These are phyloP conservation scores for Tuberolachnus salignus DNA, from an alignment of 2,888 invertebrate genomes.

Conservation along the genomic window DNA sequence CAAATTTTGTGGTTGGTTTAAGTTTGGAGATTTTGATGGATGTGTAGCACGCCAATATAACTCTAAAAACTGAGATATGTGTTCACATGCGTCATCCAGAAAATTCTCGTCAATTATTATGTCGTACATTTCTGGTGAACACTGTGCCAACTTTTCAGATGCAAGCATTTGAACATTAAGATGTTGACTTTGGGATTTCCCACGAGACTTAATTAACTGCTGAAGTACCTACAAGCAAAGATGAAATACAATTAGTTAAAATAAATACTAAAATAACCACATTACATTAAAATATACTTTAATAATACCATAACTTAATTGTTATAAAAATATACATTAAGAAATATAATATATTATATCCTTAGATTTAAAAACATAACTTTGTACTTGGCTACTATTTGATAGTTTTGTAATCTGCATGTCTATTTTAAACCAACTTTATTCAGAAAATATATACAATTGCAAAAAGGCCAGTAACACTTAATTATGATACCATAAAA, in stretches of 20 bases:
- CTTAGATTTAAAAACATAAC: too few species aligned
- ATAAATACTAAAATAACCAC: too few species aligned
- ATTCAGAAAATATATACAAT: too few species aligned
- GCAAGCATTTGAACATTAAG: conserved; percentile 99
- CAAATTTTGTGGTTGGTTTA: conserved; percentile 24
- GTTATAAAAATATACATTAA: too few species aligned
- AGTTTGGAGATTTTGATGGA: conserved; percentile 74
- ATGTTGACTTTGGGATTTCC: conserved; percentile 97
- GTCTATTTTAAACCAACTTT: too few species aligned
- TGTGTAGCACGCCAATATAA: conserved; percentile 98
- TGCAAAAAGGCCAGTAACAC: too few species aligned
- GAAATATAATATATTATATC: too few species aligned
- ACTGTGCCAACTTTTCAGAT: conserved; percentile 97
- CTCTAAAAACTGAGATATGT: conserved; percentile 97
- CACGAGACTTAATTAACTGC: conserved; percentile 96
- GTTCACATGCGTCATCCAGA: conserved; percentile 98
- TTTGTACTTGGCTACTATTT: too few species aligned
- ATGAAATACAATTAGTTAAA: too few species aligned
- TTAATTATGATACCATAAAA: too few species aligned
- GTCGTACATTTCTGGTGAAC: conserved; percentile 98
- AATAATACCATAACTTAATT: too few species aligned
- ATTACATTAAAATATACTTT: background rate
- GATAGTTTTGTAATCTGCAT: too few species aligned
- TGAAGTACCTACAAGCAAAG: conserved; percentile 78
- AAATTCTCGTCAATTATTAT: conserved; percentile 98